phyloP scores from a whole-genome alignment of 2,888 invertebrate species.

The Lampropteryx suffumata region DNA sequence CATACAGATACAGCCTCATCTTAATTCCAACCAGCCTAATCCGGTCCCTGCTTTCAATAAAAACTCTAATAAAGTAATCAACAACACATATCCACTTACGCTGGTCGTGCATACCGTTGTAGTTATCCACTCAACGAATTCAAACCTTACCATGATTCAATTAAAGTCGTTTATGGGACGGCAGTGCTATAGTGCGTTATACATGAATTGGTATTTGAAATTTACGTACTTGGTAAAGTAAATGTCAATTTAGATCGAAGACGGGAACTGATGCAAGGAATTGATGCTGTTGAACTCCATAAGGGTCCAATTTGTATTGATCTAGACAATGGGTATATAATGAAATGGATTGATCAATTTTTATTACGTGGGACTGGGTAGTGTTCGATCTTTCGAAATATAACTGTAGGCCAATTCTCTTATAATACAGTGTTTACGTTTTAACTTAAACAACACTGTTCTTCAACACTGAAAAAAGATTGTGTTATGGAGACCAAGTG shows the following conservation, averaged over 20 bases:
- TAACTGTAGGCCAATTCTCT: too few species aligned
- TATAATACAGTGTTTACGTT: too few species aligned
- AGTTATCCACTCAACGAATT: conserved; percentile 39
- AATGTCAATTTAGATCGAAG: conserved; percentile 80
- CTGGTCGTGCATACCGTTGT: conserved; percentile 54
- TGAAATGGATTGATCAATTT: conserved; percentile 35
- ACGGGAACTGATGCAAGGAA: conserved; percentile 46
- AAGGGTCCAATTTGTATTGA: conserved; percentile 59
- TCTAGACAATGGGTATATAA: conserved; percentile 56
- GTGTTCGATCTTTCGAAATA: too few species aligned
- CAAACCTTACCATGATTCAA: conserved; percentile 38
- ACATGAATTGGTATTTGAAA: conserved; percentile 68
- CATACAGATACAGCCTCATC: conserved; percentile 68
- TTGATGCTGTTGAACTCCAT: conserved; percentile 75
- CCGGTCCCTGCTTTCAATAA: conserved; percentile 70
- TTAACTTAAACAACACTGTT: too few species aligned
- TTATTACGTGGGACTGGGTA: conserved; percentile 15
- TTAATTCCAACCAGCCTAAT: conserved; percentile 56
- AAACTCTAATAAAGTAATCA: conserved; percentile 72
- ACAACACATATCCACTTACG: conserved; percentile 66
- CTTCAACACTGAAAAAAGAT: too few species aligned
- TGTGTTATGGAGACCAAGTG: too few species aligned
- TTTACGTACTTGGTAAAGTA: conserved; percentile 76
- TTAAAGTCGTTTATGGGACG: conserved; percentile 48
- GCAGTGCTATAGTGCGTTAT: conserved; percentile 18